Percentiles rank a stretch among this genome's conserved stretches.
Conservation (phyloP, 92 coral and sea anemone genomes). For the Phenganax stokvisi region DNA sequence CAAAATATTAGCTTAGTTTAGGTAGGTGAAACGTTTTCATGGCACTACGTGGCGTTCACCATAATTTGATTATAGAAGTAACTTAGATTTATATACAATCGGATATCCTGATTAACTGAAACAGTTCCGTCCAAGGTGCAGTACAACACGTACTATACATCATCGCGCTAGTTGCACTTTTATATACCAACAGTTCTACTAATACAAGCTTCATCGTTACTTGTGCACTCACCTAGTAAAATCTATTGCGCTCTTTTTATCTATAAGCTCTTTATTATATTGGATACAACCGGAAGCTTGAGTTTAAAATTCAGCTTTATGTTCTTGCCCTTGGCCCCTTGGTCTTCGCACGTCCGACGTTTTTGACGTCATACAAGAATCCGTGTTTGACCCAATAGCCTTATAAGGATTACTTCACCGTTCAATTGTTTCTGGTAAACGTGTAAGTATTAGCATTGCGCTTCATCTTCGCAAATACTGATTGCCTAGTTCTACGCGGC, state of each 20-base stretch:
- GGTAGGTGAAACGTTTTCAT: constrained; percentile 9
- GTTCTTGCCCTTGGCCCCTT: constrained; percentile 9
- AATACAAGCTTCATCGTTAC: no score
- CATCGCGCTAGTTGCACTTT: not conserved
- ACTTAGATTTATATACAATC: not conserved
- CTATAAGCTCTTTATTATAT: no score
- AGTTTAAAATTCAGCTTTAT: not conserved
- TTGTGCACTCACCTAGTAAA: no score
- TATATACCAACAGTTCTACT: not conserved
- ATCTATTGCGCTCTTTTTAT: no score
- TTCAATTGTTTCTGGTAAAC: not conserved
- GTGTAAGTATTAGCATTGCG: not conserved
- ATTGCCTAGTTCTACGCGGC: not conserved
- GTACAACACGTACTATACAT: not conserved
- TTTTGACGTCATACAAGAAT: not conserved
- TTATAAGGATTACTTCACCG: not conserved
- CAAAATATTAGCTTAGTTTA: not conserved
- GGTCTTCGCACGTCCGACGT: not conserved
- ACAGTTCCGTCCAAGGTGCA: not conserved
- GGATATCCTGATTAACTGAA: constrained; percentile 11
- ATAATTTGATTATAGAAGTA: not conserved
- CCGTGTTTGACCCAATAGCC: not conserved
- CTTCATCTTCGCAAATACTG: not conserved
- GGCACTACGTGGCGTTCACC: constrained; percentile 15
- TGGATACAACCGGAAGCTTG: no score